Evolutionary conservation across 1,140 invertebrate species (phyloP), one percentile per base, ranked within the genome.

Genomic region (Trinorchestia longiramus): DNA sequence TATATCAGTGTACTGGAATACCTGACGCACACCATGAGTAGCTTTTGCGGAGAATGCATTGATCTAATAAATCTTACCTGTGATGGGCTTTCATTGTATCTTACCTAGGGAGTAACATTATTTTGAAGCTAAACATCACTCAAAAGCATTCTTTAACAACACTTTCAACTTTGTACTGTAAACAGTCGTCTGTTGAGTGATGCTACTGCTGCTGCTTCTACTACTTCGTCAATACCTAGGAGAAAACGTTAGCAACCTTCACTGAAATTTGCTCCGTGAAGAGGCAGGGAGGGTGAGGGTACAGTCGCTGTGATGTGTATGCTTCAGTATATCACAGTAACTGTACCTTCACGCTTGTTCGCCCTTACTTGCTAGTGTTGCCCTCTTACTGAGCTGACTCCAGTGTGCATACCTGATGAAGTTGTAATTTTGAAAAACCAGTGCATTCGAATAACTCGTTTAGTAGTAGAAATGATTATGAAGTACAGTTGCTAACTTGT

Each of bases 271-370:
- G 15, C 28, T 77, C 62, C 11, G 62, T 23, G 62, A 77, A 23
- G 62, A 45, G 92, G 44, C 43, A 44, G 44, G 43, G 43, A 94
- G 92, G 19, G 92, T 53, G 95, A 42, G 87, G 95, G 95, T 87
- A 77, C 95, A 95, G 95, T 44, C 28, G 42, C 95, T 95, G 95
- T 95, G 95, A 41, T 95, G 87, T 95, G 95, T 62, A 57, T 95
- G 11, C 87, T 43, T n/a, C 3, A 53, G 41, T 57, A 88, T 95
- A 95, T 95, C 95, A 95, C 95, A 95, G 95, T 95, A 53, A 87
- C 87, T 95, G 95, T 95, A 87, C 57, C 95, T 88, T 95, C 95
- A 94, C n/a, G 19, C 92, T 94, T 94, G 44, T 44, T 44, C 43
- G 88, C 88, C 43, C 28, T 43, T 42, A 44, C 28, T 41, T 91